Percentiles rank a stretch among this genome's conserved stretches.
Evolutionary conservation across 2,113 vertebrate genomes (phyloP).

Genomic region (Siphamia tubifer): DNA sequence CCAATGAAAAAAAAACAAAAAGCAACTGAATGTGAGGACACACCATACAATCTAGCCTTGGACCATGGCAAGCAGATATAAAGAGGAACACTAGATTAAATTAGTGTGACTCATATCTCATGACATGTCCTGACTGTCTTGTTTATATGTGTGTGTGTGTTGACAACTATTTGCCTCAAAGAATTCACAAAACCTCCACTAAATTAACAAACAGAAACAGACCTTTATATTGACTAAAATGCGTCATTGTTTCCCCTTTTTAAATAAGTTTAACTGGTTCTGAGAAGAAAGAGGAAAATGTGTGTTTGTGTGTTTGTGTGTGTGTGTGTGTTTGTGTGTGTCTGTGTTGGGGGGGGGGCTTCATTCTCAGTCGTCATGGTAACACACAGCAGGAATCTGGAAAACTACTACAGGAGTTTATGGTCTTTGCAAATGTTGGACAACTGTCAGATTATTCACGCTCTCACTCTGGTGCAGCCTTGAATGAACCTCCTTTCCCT

Average conservation of each 20-base stretch:
- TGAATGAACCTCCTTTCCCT: slow-evolving; percentile 20
- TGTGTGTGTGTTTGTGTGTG: no score
- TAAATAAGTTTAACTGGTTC: not conserved
- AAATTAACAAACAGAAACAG: not conserved
- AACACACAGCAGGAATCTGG: slow-evolving; percentile 42
- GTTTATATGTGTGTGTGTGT: slow-evolving; percentile 42
- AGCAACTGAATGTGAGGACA: not conserved
- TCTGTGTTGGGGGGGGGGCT: not conserved
- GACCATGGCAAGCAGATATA: not conserved
- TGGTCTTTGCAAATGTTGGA: slow-evolving; percentile 40
- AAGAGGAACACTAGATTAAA: slow-evolving; percentile 52
- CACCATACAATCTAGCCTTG: not conserved
- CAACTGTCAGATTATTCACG: slow-evolving; percentile 6
- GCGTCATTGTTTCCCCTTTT: not conserved
- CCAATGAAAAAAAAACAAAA: not conserved
- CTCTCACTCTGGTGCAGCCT: slow-evolving; percentile 7
- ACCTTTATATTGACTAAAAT: not conserved
- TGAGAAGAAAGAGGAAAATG: not conserved
- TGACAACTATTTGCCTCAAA: slow-evolving; percentile 18
- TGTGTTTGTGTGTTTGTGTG: no score
- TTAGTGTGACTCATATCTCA: slow-evolving; percentile 59
- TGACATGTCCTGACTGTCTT: slow-evolving; percentile 26
- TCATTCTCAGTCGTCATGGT: slow-evolving; percentile 34
- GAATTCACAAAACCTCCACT: not conserved
- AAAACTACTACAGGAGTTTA: slow-evolving; percentile 22